Evolutionary conservation across 2,113 vertebrate species (phyloP).

Genomic region (Oncorhynchus mykiss): DNA sequence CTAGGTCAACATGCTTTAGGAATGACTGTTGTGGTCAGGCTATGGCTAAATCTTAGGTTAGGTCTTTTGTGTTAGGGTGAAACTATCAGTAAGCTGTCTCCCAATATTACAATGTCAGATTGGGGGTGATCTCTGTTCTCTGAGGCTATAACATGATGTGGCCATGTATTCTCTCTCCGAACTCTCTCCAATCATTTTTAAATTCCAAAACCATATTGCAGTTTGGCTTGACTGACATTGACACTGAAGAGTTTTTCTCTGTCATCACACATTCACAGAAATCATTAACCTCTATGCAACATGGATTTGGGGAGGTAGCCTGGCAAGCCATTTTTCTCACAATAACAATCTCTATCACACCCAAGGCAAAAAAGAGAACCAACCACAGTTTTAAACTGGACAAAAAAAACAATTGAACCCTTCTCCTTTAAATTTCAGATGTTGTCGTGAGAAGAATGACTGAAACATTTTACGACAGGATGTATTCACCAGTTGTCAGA

Average conservation of each 20-base stretch:
- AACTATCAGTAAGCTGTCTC: too few relatives aligned
- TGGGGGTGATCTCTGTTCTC: background rate
- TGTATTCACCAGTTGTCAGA: slow-evolving; percentile 31
- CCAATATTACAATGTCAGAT: background rate
- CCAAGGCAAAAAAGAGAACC: background rate
- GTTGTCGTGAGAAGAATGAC: slow-evolving; percentile 51
- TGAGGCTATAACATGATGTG: too few relatives aligned
- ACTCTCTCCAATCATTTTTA: background rate
- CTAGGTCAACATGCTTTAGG: too few relatives aligned
- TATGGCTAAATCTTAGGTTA: too few relatives aligned
- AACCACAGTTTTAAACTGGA: background rate
- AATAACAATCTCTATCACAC: background rate
- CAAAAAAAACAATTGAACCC: background rate
- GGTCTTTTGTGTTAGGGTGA: too few relatives aligned
- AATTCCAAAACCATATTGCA: background rate
- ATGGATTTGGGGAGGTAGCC: too few relatives aligned
- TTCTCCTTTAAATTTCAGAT: slow-evolving; percentile 54
- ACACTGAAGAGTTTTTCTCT: background rate
- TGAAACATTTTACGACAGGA: slow-evolving; percentile 56
- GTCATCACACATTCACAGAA: background rate
- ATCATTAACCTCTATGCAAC: background rate
- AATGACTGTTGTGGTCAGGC: too few relatives aligned
- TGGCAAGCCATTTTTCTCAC: too few relatives aligned
- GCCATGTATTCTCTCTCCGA: background rate
- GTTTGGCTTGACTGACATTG: background rate